Evolutionary conservation across 2,888 invertebrate species (phyloP).

Genomic region (Dynastes hyllus): DNA sequence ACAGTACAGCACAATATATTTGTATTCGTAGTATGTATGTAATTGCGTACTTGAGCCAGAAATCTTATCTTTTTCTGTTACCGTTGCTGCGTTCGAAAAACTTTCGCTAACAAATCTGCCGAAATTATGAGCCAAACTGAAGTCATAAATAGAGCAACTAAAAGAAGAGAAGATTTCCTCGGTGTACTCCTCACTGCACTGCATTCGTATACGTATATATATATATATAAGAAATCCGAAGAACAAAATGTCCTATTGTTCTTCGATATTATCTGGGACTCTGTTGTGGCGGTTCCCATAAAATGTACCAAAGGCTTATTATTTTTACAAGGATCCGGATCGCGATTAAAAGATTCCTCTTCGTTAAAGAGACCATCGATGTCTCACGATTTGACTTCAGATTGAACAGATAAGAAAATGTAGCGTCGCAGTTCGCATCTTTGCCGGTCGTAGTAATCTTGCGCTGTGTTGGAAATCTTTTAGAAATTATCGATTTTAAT

Average conservation of each 20-base stretch:
- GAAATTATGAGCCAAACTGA: slow-evolving; percentile 61
- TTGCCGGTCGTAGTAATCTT: slow-evolving; percentile 54
- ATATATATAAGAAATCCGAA: slow-evolving; percentile 56
- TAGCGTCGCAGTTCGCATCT: slow-evolving; percentile 65
- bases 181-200: slow-evolving; percentile 4
- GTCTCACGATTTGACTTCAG: slow-evolving; percentile 66
- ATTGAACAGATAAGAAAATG: slow-evolving; percentile 64
- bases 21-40: slow-evolving; percentile 39
- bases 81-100: slow-evolving; percentile 54
- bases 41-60: slow-evolving; percentile 62
- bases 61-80: slow-evolving; percentile 59
- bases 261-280: slow-evolving; percentile 62
- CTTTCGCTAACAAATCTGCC: slow-evolving; percentile 63
- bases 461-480: background rate
- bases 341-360: slow-evolving; percentile 67
- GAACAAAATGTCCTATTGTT: slow-evolving; percentile 65
- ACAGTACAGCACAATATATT: slow-evolving; percentile 35
- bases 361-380: slow-evolving; percentile 68
- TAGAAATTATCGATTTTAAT: no score
- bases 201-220: slow-evolving; percentile 51
- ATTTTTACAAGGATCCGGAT: slow-evolving; percentile 63
- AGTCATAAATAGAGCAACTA: slow-evolving; percentile 61
- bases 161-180: slow-evolving; percentile 43
- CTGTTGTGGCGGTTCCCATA: slow-evolving; percentile 62
- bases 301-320: slow-evolving; percentile 65